Base-by-base conservation (phyloP, 2,797 vertebrate genomes). In the Mormyrus proboscirostris region DNA sequence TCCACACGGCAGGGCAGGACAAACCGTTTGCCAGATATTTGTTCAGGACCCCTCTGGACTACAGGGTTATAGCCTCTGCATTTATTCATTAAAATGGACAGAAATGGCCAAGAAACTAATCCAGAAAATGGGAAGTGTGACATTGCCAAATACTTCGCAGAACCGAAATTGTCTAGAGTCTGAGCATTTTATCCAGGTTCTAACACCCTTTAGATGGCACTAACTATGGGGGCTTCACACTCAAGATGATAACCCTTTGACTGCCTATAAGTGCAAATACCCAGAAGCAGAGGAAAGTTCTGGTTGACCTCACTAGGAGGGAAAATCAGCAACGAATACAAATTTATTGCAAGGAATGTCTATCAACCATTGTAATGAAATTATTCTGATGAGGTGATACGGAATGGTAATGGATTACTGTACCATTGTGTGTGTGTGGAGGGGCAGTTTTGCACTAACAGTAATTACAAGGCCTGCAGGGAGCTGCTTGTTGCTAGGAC, bases 361-460 rank as follows among this genome's bases (percentile, higher is more conserved):
- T 49, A 49, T 88, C 51, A 14, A 6, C 47, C 47, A 33, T 49
- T 88, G 82, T 86, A 88, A 85, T 86, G 59, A 90, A 88, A 90
- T 84, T 86, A 88, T 49, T 49, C 4, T 73, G 79, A 88, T 86
- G 82, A 86, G 89, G 33, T 90, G 55, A 90, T 84, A 55, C 25
- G 12, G 50, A 88, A 90, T 53, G 19, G 82, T 57, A 86, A 88
- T 88, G 59, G 85, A 90, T 88, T 76, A 79, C 89, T 62, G 9
- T 44, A 49, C 88, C 41, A 82, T 57, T 25, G 82, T 51, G 38
- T 22, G 19, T 50, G 82, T 22, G 19, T 25, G 44, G 88, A 6
- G 53, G 83, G 79, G 41, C 57, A 55, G 85, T 88, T 90, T 73
- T 88, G 47, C 57, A 22, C 55, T 69, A 73, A 73, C 87, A 73